Evolutionary conservation across 2,888 invertebrate species (phyloP).

Genomic region (Shargacucullia verbasci): DNA sequence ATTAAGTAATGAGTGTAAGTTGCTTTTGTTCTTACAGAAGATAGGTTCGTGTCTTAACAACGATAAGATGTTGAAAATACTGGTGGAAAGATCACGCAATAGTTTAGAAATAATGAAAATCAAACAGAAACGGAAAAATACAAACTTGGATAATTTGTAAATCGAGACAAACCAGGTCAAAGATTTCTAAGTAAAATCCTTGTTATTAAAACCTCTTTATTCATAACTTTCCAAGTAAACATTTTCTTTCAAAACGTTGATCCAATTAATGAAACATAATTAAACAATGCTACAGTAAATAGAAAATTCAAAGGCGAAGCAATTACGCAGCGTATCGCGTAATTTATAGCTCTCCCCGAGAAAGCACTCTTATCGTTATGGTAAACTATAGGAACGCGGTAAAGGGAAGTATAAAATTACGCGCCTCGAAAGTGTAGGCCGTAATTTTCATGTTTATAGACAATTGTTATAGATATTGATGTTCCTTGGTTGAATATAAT

Average conservation of each 20-base stretch:
- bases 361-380: constrained; percentile 54
- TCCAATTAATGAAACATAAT: constrained; percentile 46
- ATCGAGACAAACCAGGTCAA: too few relatives aligned
- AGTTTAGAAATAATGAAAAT: too few relatives aligned
- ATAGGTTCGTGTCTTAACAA: too few relatives aligned
- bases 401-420: constrained; percentile 52
- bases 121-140: too few relatives aligned
- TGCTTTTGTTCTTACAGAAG: too few relatives aligned
- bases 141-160: too few relatives aligned
- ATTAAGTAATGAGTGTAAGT: too few relatives aligned
- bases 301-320: constrained; percentile 57
- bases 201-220: too few relatives aligned
- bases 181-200: too few relatives aligned
- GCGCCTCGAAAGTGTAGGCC: constrained; percentile 23
- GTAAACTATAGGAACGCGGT: constrained; percentile 38
- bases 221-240: background rate
- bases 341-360: constrained; percentile 54
- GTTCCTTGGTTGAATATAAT: too few relatives aligned
- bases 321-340: constrained; percentile 49
- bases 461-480: constrained; percentile 2
- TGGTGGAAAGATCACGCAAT: too few relatives aligned
- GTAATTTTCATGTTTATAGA: constrained; percentile 43
- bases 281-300: constrained; percentile 49
- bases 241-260: background rate
- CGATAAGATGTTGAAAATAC: too few relatives aligned